Percentiles rank a stretch among this genome's conserved stretches.
phyloP scores from a whole-genome alignment of 1,140 invertebrate species.

The Trissolcus basalis region DNA sequence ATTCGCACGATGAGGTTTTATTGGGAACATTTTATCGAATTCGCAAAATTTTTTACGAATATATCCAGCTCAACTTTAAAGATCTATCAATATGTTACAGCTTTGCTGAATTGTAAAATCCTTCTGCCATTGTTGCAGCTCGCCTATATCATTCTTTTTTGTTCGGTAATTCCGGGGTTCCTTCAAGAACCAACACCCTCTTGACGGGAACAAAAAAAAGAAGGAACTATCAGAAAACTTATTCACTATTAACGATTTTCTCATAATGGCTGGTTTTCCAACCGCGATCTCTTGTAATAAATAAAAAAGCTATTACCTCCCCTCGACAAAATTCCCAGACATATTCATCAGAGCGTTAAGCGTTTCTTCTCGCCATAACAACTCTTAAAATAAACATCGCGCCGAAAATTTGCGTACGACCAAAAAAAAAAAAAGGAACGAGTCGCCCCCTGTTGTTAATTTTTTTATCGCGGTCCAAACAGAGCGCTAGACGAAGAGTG shows the following conservation, averaged over 20 bases:
- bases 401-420: constrained; percentile 9
- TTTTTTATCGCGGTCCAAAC: constrained; percentile 37
- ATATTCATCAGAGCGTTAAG: constrained; percentile 27
- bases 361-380: constrained; percentile 22
- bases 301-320: constrained; percentile 39
- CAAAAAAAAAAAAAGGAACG: constrained; percentile 14
- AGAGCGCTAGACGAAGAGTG: constrained; percentile 29
- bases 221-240: neutral
- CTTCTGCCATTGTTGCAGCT: neutral
- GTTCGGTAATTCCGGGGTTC: neutral
- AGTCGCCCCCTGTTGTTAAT: constrained; percentile 18
- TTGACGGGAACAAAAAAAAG: no score
- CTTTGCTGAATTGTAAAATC: neutral
- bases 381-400: constrained; percentile 37
- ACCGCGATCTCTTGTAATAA: constrained; percentile 21
- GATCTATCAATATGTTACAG: neutral
- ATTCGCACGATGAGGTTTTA: constrained; percentile 3
- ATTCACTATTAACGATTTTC: neutral
- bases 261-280: constrained; percentile 14
- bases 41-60: neutral
- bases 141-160: neutral
- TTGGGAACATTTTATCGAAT: constrained; percentile 1
- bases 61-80: neutral
- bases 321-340: constrained; percentile 30
- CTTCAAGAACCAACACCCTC: no score